Conservation (phyloP, 2,113 vertebrate species). For the Syngnathus floridae region DNA sequence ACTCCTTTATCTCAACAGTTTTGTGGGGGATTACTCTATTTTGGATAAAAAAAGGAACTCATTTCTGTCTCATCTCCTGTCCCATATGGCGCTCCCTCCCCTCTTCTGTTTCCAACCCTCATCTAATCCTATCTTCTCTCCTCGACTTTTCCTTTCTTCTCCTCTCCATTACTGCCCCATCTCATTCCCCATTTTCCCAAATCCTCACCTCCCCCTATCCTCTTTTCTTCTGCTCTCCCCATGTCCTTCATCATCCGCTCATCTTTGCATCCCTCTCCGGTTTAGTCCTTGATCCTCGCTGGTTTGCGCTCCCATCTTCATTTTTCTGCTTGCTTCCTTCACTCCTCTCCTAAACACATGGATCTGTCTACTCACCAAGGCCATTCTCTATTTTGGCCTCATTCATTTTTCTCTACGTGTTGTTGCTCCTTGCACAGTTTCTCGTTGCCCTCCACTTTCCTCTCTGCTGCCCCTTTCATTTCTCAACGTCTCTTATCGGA, state of each 20-base stretch:
- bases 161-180: conserved; percentile 34
- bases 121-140: conserved; percentile 47
- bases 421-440: not conserved
- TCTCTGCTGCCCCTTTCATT: conserved; percentile 10
- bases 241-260: conserved; percentile 19
- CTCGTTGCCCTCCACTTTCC: conserved; percentile 4
- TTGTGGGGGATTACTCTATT: conserved; percentile 52
- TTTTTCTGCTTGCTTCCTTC: conserved; percentile 5
- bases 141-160: conserved; percentile 24
- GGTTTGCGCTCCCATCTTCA: conserved; percentile 10
- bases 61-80: conserved; percentile 34
- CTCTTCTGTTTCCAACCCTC: conserved; percentile 29
- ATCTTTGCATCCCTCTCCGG: conserved; percentile 8
- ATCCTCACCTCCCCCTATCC: conserved; percentile 31
- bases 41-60: conserved; percentile 42
- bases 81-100: conserved; percentile 25
- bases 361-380: conserved; percentile 4
- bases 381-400: conserved; percentile 1
- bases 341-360: conserved; percentile 9
- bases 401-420: not conserved
- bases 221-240: conserved; percentile 35
- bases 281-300: conserved; percentile 33
- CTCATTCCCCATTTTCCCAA: conserved; percentile 31
- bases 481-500: conserved; percentile 19
- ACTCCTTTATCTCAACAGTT: conserved; percentile 55